These are phyloP conservation scores for Drosophila melanogaster DNA, from an alignment of 1,140 invertebrate species.

Conservation along the genomic window Release_6_plus_ISO1_MT NT_037436.4:10808001-10808500, in stretches of 20 bases:
- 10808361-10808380: not conserved
- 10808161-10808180: conserved; percentile 3
- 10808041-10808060: conserved; percentile 9
- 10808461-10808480: conserved; percentile 15
- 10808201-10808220: conserved; percentile 21
- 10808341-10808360: not conserved
- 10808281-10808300: too few species aligned
- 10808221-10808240: not conserved
- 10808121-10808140: conserved; percentile 23
- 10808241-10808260: not conserved
- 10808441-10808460: not conserved
- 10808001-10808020: conserved; percentile 7
- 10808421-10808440: too few species aligned
- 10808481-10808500: conserved; percentile 4
- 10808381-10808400: not conserved
- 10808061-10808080: conserved; percentile 15
- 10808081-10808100: conserved; percentile 6
- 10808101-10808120: conserved; percentile 20
- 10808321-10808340: too few species aligned
- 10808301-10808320: too few species aligned
- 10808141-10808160: conserved; percentile 14
- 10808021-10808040: conserved; percentile 26
- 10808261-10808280: not conserved
- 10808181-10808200: conserved; percentile 30
- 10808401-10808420: too few species aligned